These are phyloP conservation scores for Petrocephalus zakoni DNA, from an alignment of 2,113 vertebrate species.

Conservation along the genomic window DNA sequence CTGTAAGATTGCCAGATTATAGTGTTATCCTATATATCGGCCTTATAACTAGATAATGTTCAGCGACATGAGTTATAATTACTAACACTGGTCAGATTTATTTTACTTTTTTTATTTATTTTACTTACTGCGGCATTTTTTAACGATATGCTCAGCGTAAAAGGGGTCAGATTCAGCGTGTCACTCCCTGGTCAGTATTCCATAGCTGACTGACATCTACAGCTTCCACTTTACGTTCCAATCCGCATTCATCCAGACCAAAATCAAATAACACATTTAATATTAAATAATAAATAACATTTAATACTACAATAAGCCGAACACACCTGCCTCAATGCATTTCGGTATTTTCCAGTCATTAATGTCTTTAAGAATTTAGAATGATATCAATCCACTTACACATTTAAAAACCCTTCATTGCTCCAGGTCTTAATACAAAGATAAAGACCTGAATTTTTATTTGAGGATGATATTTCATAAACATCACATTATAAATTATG, in stretches of 20 bases:
- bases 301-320: not conserved
- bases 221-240: not conserved
- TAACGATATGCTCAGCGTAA: not conserved
- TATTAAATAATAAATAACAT: slow-evolving; percentile 1
- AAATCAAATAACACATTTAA: not conserved
- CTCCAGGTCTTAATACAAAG: not conserved
- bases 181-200: not conserved
- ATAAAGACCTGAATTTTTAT: not conserved
- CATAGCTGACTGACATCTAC: not conserved
- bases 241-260: not conserved
- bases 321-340: not conserved
- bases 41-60: not conserved
- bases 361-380: not conserved
- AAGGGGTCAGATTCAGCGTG: not conserved
- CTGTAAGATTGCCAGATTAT: not conserved
- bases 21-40: not conserved
- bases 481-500: not conserved
- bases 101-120: not conserved
- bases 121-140: not conserved
- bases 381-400: not conserved
- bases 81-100: not conserved
- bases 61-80: not conserved
- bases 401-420: not conserved
- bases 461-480: not conserved
- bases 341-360: not conserved